Conservation (phyloP, 1,140 invertebrate species). For the Temnothorax nylanderi region DNA sequence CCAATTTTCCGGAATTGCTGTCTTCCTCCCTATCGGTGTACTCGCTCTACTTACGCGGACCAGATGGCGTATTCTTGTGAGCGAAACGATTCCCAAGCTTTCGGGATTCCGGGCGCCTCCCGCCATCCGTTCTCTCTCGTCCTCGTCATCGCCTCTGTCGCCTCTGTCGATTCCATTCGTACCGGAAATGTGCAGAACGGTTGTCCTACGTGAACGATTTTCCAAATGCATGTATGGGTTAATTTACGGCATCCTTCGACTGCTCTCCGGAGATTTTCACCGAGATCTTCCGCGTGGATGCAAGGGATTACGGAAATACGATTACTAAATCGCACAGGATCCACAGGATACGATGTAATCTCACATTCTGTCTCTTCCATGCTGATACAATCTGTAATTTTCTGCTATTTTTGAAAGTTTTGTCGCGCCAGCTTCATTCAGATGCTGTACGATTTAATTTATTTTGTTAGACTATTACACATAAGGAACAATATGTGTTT, state of each 20-base stretch:
- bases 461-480: background rate
- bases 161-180: conserved; percentile 39
- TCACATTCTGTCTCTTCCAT: conserved; percentile 12
- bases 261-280: conserved; percentile 19
- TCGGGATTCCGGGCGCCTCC: conserved; percentile 23
- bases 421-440: background rate
- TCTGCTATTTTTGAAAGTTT: background rate
- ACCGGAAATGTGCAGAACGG: conserved; percentile 28
- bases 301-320: conserved; percentile 34
- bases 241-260: conserved; percentile 50
- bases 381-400: conserved; percentile 37
- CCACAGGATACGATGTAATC: conserved; percentile 43
- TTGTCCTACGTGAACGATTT: conserved; percentile 55
- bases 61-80: conserved; percentile 48
- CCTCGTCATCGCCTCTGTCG: background rate
- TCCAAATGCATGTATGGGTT: conserved; percentile 39
- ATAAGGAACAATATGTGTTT: background rate
- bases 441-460: background rate
- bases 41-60: conserved; percentile 39
- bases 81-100: conserved; percentile 38
- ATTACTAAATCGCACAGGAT: conserved; percentile 51
- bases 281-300: conserved; percentile 42
- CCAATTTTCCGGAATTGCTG: conserved; percentile 69
- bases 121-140: background rate
- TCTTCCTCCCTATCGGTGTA: conserved; percentile 18